Conservation (phyloP, 1,140 invertebrate genomes). For the Asobara japonica region DNA sequence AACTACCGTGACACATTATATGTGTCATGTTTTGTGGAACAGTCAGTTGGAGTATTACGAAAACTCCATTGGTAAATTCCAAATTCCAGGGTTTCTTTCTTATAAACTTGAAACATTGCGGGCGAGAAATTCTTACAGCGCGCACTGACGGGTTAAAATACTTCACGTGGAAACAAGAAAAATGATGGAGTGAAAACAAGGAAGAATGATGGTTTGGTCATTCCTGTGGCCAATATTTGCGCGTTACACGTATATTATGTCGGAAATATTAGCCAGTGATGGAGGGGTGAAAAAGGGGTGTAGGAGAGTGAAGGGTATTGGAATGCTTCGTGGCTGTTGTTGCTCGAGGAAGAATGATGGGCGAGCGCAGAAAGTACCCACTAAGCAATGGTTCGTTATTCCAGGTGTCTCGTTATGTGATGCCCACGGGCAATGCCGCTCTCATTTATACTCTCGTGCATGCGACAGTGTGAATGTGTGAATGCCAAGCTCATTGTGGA, state of each 20-base stretch:
- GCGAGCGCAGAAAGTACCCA: constrained; percentile 24
- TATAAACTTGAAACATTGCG: too few relatives aligned
- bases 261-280: neutral
- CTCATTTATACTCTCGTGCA: neutral
- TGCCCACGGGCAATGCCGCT: constrained; percentile 24
- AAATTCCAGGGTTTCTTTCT: too few relatives aligned
- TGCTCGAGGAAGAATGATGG: constrained; percentile 15
- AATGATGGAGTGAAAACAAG: too few relatives aligned
- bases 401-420: constrained; percentile 40
- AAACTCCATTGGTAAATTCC: too few relatives aligned
- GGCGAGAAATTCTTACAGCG: too few relatives aligned
- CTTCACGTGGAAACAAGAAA: too few relatives aligned
- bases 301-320: neutral
- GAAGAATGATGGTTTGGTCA: too few relatives aligned
- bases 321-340: neutral
- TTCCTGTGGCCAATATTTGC: too few relatives aligned
- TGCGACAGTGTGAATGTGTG: neutral
- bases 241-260: neutral
- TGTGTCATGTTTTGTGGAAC: too few relatives aligned
- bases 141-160: too few relatives aligned
- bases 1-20: too few relatives aligned
- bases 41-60: too few relatives aligned
- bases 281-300: neutral
- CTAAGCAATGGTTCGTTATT: constrained; percentile 37
- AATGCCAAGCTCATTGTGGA: neutral